These are phyloP conservation scores for Drosophila sturtevanti DNA, from an alignment of 1,140 invertebrate species.

Conservation along the genomic window DNA sequence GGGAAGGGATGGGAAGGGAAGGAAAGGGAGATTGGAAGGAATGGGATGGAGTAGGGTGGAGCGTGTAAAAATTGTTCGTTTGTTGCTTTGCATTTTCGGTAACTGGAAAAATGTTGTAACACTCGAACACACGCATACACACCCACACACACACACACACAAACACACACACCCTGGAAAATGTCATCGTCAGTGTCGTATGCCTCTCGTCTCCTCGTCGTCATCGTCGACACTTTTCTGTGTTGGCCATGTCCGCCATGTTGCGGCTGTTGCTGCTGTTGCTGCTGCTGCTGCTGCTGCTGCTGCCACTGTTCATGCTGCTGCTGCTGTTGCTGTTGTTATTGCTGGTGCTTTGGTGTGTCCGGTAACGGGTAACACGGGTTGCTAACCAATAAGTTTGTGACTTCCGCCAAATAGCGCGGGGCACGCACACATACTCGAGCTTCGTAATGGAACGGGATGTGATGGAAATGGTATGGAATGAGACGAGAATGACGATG, in stretches of 20 bases:
- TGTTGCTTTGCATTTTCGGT: constrained; percentile 27
- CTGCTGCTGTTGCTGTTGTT: not conserved
- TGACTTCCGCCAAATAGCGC: constrained; percentile 74
- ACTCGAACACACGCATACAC: not conserved
- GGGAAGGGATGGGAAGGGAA: not conserved
- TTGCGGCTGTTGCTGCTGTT: constrained; percentile 33
- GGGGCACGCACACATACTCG: constrained; percentile 50
- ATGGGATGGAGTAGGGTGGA: not conserved
- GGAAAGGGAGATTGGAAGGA: not conserved
- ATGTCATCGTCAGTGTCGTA: constrained; percentile 31
- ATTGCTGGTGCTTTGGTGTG: not conserved
- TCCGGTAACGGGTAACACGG: constrained; percentile 21
- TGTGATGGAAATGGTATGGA: no score
- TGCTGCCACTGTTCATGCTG: not conserved
- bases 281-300: not conserved
- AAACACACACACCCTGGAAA: constrained; percentile 28
- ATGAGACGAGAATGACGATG: not conserved
- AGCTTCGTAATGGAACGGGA: not conserved
- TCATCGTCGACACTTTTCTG: constrained; percentile 49
- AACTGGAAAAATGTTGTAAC: constrained; percentile 29
- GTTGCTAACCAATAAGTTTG: constrained; percentile 75
- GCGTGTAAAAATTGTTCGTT: not conserved
- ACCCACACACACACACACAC: not conserved
- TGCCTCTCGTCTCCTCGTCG: not conserved
- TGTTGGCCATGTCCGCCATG: constrained; percentile 59